Evolutionary conservation across 2,113 vertebrate species (phyloP), one percentile per base, ranked within the genome.

Genomic region (Glaucomys volans): DNA sequence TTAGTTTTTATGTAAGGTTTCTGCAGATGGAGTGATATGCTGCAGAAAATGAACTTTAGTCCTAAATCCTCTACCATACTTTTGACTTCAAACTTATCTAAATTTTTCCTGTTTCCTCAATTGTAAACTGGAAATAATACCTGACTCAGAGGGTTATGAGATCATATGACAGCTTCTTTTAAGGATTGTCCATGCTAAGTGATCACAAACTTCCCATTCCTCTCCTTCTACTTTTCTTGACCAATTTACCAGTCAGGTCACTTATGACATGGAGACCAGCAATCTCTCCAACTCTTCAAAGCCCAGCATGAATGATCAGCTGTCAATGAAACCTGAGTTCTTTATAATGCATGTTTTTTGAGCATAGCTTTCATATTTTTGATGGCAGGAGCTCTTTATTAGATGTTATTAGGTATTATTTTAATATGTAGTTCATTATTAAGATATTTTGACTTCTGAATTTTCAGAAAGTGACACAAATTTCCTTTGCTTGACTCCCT

Each of bases 191-290:
- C 4, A 24, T 7, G 6, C 2, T 11, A 75, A 4, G 5, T 37
- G 30, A 8, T 54, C 35, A 50, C 3, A 67, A 17, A 59, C 1
- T 57, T 79, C 32, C 4, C 1, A 8, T 57, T 5, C 10, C 5
- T 71, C 28, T 74, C 30, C 9, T 95, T 24, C 6, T 50, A 8
- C 12, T 62, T 94, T 79, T 11, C 32, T 90, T 57, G 18, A 67
- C 11, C 16, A 66, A 17, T 4, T 0, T 44, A 13, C 22, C 0
- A 50, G 1, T 66, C 5, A 71, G 11, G 1, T 62, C 1, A 6
- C 18, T 40, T 32, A 74, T 30, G 2, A 37, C 18, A 84, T 7
- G 1, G 28, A 10, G 6, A 76, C 26, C 8, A 81, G 76, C 92
- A 17, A 42, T n/a, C 28, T 72, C 2, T 28, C 4, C 20, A 88